Percentiles rank a stretch among this genome's conserved stretches.
These are phyloP conservation scores for Diglossa cyanea DNA, from an alignment of 2,797 vertebrate species.

Conservation along the genomic window DNA sequence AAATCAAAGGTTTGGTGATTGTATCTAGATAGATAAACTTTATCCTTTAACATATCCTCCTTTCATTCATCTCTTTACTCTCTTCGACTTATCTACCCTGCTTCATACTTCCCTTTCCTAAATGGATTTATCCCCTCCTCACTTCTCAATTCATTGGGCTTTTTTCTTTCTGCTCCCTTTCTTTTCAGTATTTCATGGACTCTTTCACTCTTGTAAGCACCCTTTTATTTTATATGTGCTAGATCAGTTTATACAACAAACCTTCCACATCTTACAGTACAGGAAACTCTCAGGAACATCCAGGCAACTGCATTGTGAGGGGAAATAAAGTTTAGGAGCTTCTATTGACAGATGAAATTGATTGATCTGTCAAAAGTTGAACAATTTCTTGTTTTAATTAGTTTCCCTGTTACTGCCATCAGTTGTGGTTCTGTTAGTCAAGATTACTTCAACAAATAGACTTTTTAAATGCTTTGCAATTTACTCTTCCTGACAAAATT, in stretches of 20 bases:
- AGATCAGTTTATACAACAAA: background rate
- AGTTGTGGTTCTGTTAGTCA: background rate
- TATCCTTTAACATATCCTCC: constrained; percentile 54
- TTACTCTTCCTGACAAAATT: background rate
- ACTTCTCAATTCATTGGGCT: background rate
- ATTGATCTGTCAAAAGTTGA: background rate
- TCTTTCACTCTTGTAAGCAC: background rate
- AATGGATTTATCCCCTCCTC: background rate
- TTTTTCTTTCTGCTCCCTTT: background rate
- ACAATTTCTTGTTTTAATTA: background rate
- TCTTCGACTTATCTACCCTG: background rate
- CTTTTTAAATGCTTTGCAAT: background rate
- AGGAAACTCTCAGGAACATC: background rate
- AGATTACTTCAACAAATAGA: background rate
- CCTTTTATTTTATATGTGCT: background rate
- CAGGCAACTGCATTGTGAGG: background rate
- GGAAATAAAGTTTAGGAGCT: background rate
- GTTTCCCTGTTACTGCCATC: background rate
- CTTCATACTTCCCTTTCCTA: background rate
- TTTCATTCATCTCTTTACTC: constrained; percentile 39
- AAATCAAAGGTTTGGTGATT: constrained; percentile 49
- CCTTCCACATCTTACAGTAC: background rate
- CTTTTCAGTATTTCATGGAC: background rate
- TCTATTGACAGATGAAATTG: background rate
- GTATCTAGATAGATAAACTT: constrained; percentile 40